Percentiles rank a stretch among this genome's conserved stretches.
Conservation (phyloP, 2,888 invertebrate species). For the Aphodius granarius region DNA sequence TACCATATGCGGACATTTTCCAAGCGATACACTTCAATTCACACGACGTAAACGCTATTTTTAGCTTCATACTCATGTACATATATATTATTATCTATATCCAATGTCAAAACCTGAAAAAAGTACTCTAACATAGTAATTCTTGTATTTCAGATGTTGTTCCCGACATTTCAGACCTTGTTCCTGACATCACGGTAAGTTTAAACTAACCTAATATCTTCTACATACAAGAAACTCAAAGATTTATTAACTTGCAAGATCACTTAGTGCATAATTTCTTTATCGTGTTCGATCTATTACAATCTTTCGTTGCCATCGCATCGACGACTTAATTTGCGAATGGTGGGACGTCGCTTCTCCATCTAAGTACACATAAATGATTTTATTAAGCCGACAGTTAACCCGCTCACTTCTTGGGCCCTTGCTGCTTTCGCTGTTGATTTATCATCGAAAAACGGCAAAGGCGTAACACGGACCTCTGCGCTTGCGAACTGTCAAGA, state of each 20-base stretch:
- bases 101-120: too few relatives aligned
- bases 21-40: neutral
- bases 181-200: too few relatives aligned
- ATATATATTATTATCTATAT: neutral
- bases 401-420: neutral
- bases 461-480: neutral
- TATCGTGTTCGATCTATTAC: neutral
- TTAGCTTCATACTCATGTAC: neutral
- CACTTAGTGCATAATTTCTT: neutral
- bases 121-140: too few relatives aligned
- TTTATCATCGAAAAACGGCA: neutral
- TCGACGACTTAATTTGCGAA: neutral
- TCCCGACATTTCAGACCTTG: too few relatives aligned
- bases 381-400: neutral
- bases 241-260: neutral
- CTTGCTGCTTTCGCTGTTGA: neutral
- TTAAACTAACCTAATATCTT: too few relatives aligned
- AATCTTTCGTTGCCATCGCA: neutral
- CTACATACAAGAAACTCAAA: too few relatives aligned
- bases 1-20: constrained; percentile 7
- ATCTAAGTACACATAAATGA: neutral
- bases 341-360: neutral
- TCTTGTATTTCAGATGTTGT: too few relatives aligned
- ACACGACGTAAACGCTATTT: neutral
- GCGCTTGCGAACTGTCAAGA: neutral